Conservation (phyloP, 2,888 invertebrate species). For the Sthenelais limicola region DNA sequence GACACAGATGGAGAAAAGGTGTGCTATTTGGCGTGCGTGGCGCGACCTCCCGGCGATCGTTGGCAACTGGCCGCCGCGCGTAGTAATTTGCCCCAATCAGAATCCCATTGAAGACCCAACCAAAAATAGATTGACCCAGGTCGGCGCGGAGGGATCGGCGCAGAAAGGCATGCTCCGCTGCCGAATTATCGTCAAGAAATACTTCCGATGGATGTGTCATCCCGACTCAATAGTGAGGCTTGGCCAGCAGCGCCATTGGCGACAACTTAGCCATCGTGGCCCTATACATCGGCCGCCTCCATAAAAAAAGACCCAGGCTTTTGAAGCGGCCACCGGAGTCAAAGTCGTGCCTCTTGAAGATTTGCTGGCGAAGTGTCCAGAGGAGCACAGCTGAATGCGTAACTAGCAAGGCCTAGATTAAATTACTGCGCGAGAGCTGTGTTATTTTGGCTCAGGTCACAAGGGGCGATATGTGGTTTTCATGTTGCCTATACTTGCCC, state of each 20-base stretch:
- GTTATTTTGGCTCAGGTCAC: neutral
- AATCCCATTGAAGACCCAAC: slow-evolving; percentile 32
- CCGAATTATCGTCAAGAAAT: slow-evolving; percentile 39
- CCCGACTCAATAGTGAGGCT: slow-evolving; percentile 10
- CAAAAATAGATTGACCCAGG: slow-evolving; percentile 37
- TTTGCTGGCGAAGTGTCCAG: slow-evolving; percentile 25
- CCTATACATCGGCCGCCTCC: slow-evolving; percentile 3
- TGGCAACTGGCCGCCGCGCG: neutral
- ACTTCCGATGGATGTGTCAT: slow-evolving; percentile 39
- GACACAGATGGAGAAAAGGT: neutral
- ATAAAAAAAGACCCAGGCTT: slow-evolving; percentile 10
- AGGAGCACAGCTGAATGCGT: slow-evolving; percentile 25
- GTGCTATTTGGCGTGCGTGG: neutral
- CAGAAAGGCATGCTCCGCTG: slow-evolving; percentile 31
- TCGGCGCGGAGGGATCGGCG: slow-evolving; percentile 35
- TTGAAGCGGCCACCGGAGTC: slow-evolving; percentile 26
- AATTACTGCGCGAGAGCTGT: slow-evolving; percentile 10
- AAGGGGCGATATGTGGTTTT: slow-evolving; percentile 34
- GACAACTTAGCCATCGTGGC: slow-evolving; percentile 21
- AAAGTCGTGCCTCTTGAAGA: slow-evolving; percentile 35
- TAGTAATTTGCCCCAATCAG: slow-evolving; percentile 38
- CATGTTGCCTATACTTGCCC: slow-evolving; percentile 21
- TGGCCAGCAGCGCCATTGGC: slow-evolving; percentile 6
- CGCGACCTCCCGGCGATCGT: neutral
- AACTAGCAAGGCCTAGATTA: slow-evolving; percentile 28